Base-by-base conservation (phyloP, 2,113 vertebrate species). In the Daphoenositta chrysoptera region DNA sequence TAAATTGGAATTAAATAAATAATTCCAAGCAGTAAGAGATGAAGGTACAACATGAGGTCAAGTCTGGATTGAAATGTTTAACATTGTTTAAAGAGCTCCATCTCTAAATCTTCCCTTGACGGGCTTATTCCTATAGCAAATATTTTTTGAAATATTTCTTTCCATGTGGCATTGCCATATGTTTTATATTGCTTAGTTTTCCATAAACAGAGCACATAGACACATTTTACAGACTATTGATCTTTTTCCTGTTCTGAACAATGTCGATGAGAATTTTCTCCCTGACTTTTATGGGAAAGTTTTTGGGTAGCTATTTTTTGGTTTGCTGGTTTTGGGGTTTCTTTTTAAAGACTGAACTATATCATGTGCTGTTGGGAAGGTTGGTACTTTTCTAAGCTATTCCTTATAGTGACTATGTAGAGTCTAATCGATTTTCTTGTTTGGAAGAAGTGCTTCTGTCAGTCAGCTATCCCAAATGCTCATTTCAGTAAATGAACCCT, bases 131-230 rank as follows among this genome's bases (percentile, higher is more conserved):
- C 13, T 85, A 88, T 44, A 88, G 63, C 35, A 94, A 95, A 87
- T 90, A 77, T 87, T 78, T 96, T 91, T 58, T 11, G 0, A 61
- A 89, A 66, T 88, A 93, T 77, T 93, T 94, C 53, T 77, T 93
- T 93, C 88, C 76, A 85, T 90, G 82, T 88, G 50, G 42, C 60
- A 71, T 71, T 86, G 78, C 68, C 92, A 70, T 90, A 95, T 85
- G 90, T 86, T 90, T 90, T 71, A 53, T 78, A 94, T 66, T 81
- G 63, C 87, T 77, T n/a, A 71, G 61, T 77, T 81, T 96, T 93
- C 71, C 58, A 91, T 77, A 97, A 94, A 94, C 45, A 83, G 47
- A 92, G 45, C 28, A 66, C 47, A 94, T 47, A 87, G 21, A 83
- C 71, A 39, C 6, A 1, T 70, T 90, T 90, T 78, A 89, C 14